A percentile compares a stretch with the other conserved stretches of the same genome.
Conservation (phyloP, 2,888 invertebrate genomes). For the Girardia tigrina region DNA sequence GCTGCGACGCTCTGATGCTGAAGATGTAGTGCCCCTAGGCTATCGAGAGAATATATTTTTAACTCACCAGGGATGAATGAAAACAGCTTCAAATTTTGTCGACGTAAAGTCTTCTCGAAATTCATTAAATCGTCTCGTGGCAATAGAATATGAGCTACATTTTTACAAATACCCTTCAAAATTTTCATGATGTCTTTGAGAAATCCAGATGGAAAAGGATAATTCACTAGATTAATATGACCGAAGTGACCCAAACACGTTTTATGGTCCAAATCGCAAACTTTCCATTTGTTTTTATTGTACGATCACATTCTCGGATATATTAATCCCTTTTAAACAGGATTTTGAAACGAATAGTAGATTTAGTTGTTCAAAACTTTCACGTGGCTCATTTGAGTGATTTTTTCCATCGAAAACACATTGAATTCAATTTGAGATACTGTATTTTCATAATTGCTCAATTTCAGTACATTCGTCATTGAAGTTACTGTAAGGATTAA, state of each 20-base stretch:
- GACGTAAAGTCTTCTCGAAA: too few relatives aligned
- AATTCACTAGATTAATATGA: background rate
- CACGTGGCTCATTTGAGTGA: background rate
- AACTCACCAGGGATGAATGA: too few relatives aligned
- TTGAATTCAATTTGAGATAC: background rate
- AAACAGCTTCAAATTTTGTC: too few relatives aligned
- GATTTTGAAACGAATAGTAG: background rate
- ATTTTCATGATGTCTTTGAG: background rate
- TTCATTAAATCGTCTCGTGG: too few relatives aligned
- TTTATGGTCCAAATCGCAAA: background rate
- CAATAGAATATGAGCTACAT: too few relatives aligned
- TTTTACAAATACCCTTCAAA: slow-evolving; percentile 10
- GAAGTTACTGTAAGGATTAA: too few relatives aligned
- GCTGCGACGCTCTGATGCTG: too few relatives aligned
- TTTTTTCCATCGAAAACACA: background rate
- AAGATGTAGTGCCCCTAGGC: too few relatives aligned
- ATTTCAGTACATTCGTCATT: too few relatives aligned
- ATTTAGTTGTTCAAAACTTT: background rate
- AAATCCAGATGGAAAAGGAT: background rate
- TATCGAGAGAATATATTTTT: too few relatives aligned
- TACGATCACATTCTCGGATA: background rate
- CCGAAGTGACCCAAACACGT: background rate
- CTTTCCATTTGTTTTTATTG: background rate
- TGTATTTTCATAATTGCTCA: too few relatives aligned
- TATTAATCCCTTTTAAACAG: slow-evolving; percentile 1